Evolutionary conservation across 2,113 vertebrate species (phyloP), one percentile per base, ranked within the genome.

Genomic region (Varanus salvator): DNA sequence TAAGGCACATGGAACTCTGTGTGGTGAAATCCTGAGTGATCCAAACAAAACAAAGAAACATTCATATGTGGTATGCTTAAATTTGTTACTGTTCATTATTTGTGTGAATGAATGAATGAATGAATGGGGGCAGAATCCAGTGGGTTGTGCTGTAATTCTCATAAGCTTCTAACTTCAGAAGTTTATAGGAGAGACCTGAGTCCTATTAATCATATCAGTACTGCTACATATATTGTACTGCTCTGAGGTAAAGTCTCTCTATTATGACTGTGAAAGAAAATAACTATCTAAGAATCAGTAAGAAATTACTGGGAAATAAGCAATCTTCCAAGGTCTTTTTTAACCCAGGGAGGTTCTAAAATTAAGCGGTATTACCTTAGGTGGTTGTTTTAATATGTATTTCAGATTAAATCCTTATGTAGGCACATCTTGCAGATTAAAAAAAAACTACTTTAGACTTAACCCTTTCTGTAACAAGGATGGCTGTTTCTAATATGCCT

Each of bases 181-280:
- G 54, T 12, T 54, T 54, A 54, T 54, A 12, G 11, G 54, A 44
- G 38, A 44, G 38, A 1, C 38, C 38, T 44, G 38, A 44, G 38
- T 44, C 38, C 38, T 44, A 44, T 44, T 44, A 75, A 81, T 38
- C 2, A 75, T 31, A 82, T 76, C 71, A 84, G 54, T 84, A 44
- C 38, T 44, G 38, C 38, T 44, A 44, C 76, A 75, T 44, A 66
- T 31, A 21, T 89, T 89, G 60, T 31, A 60, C 31, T 25, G 31
- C 54, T 84, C 11, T 66, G 72, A 66, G 25, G 72, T 76, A 84
- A 89, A 84, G 27, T 64, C 76, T 54, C 6, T 87, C 38, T 71
- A 5, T 69, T 84, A 27, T 77, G 44, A 64, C 82, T 80, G 38
- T 86, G 89, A 87, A 90, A 48, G 54, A 50, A 90, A 90, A 64